A percentile compares a stretch with the other conserved stretches of the same genome.
phyloP scores from a whole-genome alignment of 2,888 invertebrate species.

The Himalopsyche anomala region DNA sequence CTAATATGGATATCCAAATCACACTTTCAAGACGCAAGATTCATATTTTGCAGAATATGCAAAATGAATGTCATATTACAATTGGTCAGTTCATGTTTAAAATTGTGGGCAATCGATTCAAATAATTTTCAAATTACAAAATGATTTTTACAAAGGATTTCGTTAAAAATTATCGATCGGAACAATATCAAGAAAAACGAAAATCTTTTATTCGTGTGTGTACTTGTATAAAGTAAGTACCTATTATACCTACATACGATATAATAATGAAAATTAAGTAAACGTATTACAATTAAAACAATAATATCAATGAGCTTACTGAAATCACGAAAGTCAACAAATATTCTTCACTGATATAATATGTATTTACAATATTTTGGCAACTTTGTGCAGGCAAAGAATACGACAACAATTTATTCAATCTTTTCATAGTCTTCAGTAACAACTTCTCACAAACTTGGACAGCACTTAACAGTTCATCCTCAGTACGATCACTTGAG shows the following conservation, averaged over 20 bases:
- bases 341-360: conserved; percentile 10
- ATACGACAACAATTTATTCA: neutral
- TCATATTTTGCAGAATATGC: too few species aligned
- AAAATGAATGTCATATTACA: too few species aligned
- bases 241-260: neutral
- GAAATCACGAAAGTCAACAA: conserved; percentile 25
- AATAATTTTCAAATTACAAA: neutral
- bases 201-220: neutral
- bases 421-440: neutral
- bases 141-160: neutral
- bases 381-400: conserved; percentile 7
- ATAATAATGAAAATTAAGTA: conserved; percentile 31
- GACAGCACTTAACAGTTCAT: conserved; percentile 12
- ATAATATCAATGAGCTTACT: conserved; percentile 8
- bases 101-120: neutral
- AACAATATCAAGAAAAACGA: neutral
- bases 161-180: neutral
- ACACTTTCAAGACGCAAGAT: too few species aligned
- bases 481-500: conserved; percentile 24
- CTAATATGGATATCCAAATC: too few species aligned
- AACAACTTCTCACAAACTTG: neutral
- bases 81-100: too few species aligned
- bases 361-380: conserved; percentile 38
- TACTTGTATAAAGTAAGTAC: conserved; percentile 13
- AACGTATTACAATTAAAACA: neutral